These are phyloP conservation scores for Athene cunicularia DNA, from an alignment of 2,113 vertebrate genomes.

Conservation along the genomic window DNA sequence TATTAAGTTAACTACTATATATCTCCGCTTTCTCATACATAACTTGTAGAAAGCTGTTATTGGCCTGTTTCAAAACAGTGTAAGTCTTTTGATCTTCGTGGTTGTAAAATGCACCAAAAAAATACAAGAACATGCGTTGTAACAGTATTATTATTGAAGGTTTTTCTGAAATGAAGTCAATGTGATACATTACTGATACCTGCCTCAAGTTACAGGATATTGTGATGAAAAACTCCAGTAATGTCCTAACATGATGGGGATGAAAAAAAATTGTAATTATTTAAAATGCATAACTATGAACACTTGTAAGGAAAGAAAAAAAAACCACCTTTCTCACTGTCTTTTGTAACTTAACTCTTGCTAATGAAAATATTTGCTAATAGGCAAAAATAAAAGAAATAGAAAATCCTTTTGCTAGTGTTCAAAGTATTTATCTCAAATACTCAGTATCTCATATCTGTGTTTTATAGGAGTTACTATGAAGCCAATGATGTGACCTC, in stretches of 20 bases:
- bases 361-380: background rate
- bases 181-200: background rate
- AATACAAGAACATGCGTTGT: background rate
- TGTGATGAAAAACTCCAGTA: background rate
- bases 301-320: background rate
- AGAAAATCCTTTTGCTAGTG: background rate
- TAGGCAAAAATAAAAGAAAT: background rate
- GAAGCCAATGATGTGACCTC: constrained; percentile 89
- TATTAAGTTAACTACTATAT: background rate
- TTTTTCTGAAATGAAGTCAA: background rate
- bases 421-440: background rate
- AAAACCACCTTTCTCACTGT: background rate
- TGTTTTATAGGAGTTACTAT: constrained; percentile 87
- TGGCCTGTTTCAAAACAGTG: background rate
- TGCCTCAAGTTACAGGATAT: background rate
- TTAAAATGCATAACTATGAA: background rate
- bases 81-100: background rate
- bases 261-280: background rate
- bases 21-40: background rate
- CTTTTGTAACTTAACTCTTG: background rate
- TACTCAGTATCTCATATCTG: background rate
- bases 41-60: background rate
- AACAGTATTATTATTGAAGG: background rate
- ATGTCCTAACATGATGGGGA: background rate
- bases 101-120: background rate